These are phyloP conservation scores for Oplegnathus fasciatus DNA, from an alignment of 2,113 vertebrate genomes.

Conservation along the genomic window DNA sequence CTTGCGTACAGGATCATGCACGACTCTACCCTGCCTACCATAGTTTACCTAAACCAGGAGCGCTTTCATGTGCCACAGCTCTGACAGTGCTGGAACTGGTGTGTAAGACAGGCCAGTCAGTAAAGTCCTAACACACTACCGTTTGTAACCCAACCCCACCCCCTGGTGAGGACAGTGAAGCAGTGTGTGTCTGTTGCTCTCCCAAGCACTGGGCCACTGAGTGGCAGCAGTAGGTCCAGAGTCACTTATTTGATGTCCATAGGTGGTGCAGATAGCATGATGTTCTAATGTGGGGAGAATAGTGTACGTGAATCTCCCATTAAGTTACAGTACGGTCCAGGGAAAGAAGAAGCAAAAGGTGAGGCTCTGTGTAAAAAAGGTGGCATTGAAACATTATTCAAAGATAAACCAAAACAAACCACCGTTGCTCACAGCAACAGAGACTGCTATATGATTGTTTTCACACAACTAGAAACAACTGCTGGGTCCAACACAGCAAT, in stretches of 20 bases:
- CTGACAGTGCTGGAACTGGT: not conserved
- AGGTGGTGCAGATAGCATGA: slow-evolving; percentile 18
- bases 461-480: too few relatives aligned
- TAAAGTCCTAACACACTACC: not conserved
- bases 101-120: slow-evolving; percentile 1
- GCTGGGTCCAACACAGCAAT: too few relatives aligned
- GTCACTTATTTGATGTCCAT: not conserved
- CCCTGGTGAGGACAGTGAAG: slow-evolving; percentile 7
- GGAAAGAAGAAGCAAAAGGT: not conserved
- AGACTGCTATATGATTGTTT: not conserved
- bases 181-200: not conserved
- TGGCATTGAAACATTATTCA: not conserved
- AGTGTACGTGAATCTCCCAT: not conserved
- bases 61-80: slow-evolving; percentile 23
- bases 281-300: not conserved
- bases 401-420: not conserved
- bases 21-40: not conserved
- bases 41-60: not conserved
- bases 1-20: not conserved
- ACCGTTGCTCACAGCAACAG: not conserved
- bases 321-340: not conserved
- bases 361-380: not conserved
- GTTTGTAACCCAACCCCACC: not conserved
- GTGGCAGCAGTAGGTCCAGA: too few relatives aligned
- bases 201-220: not conserved